Evolutionary conservation across 2,888 invertebrate genomes (phyloP).

Genomic region (Hydrotaea diabolus): DNA sequence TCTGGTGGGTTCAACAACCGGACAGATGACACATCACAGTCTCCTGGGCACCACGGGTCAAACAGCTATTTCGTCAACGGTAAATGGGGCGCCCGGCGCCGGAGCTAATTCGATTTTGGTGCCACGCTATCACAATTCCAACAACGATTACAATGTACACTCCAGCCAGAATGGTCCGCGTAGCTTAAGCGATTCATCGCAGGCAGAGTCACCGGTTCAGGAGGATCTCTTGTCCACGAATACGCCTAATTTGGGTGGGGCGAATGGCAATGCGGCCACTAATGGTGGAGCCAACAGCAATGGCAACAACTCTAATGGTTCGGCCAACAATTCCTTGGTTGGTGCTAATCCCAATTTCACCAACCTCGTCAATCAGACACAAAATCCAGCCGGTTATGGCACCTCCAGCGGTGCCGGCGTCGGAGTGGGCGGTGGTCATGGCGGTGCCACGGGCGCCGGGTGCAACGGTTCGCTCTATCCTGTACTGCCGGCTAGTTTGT

Average conservation of each 20-base stretch:
- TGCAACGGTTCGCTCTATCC: conserved; percentile 89
- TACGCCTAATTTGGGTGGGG: conserved; percentile 83
- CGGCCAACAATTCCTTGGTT: conserved; percentile 73
- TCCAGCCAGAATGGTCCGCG: conserved; percentile 86
- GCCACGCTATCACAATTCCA: conserved; percentile 84
- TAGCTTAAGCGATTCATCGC: conserved; percentile 90
- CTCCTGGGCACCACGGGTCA: conserved; percentile 80
- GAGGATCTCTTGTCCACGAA: conserved; percentile 87
- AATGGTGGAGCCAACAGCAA: conserved; percentile 69
- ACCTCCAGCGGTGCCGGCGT: conserved; percentile 80
- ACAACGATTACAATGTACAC: conserved; percentile 84
- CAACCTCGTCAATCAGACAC: conserved; percentile 83
- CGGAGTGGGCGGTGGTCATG: conserved; percentile 69
- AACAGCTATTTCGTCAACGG: conserved; percentile 80
- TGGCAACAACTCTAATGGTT: conserved; percentile 67
- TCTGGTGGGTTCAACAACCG: conserved; percentile 83
- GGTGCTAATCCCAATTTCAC: conserved; percentile 81
- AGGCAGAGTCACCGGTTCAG: conserved; percentile 91
- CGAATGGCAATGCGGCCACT: conserved; percentile 81
- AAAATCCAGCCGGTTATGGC: conserved; percentile 81
- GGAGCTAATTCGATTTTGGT: conserved; percentile 82
- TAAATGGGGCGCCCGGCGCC: conserved; percentile 74
- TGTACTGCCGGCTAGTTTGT: conserved; percentile 89
- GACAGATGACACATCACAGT: conserved; percentile 81
- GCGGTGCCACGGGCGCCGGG: conserved; percentile 79